Percentiles rank a stretch among this genome's conserved stretches.
Conservation (phyloP, 2,797 vertebrate species). For the Muscicapa striata region DNA sequence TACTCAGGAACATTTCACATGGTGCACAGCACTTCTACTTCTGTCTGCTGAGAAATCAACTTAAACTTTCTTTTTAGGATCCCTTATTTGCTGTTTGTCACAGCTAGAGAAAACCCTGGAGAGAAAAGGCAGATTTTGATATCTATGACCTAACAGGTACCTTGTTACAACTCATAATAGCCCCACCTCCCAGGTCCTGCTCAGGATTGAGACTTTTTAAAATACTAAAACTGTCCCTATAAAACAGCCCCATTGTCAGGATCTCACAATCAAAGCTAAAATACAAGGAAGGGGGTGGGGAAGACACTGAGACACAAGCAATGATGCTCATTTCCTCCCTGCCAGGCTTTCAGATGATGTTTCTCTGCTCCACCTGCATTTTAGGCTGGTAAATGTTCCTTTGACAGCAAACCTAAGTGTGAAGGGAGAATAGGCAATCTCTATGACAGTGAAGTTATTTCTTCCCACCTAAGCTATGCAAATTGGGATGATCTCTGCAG, state of each 20-base stretch:
- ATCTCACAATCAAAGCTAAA: background rate
- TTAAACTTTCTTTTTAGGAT: background rate
- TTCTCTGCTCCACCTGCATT: background rate
- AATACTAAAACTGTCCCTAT: background rate
- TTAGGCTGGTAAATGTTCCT: background rate
- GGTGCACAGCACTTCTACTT: background rate
- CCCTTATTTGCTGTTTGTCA: background rate
- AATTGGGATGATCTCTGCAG: background rate
- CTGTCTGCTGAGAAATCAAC: background rate
- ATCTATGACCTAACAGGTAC: background rate
- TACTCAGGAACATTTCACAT: constrained; percentile 32
- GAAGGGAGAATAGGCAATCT: background rate
- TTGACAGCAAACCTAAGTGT: background rate
- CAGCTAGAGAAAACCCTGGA: background rate
- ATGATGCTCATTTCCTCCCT: background rate
- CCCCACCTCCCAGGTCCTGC: background rate
- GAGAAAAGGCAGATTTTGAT: background rate
- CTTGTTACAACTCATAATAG: rapidly evolving
- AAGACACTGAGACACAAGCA: background rate
- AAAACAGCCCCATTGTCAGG: background rate
- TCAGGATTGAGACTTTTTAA: background rate
- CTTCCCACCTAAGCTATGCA: background rate
- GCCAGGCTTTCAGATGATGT: background rate
- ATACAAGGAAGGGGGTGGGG: background rate
- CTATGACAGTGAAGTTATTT: background rate